phyloP scores from a whole-genome alignment of 2,113 vertebrate species.

The Tachysurus fulvidraco region DNA sequence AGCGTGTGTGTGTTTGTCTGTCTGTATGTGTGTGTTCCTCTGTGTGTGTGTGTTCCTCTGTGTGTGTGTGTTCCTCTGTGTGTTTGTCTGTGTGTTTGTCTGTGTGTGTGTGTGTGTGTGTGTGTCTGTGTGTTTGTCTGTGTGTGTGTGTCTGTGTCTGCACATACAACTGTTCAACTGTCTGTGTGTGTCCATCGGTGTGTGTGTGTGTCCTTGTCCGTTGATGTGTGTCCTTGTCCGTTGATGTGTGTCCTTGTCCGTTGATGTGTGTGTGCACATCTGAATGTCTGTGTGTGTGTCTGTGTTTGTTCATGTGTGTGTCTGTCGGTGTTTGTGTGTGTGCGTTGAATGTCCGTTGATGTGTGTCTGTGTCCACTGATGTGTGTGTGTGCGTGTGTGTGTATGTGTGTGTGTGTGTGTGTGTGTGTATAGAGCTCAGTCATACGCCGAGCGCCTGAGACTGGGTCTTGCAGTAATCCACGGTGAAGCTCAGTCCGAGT shows the following conservation, averaged over 20 bases:
- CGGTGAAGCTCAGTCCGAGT: slow-evolving; percentile 94
- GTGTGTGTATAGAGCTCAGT: slow-evolving; percentile 82
- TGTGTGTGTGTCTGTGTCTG: no score
- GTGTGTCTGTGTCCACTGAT: neutral
- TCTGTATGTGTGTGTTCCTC: neutral
- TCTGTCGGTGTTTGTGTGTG: no score
- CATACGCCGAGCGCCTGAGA: slow-evolving; percentile 90
- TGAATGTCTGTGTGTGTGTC: neutral
- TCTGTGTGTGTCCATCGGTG: no score
- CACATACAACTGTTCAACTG: no score
- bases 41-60: neutral
- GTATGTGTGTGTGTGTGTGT: neutral
- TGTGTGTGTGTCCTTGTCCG: no score
- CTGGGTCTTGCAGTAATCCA: slow-evolving; percentile 95
- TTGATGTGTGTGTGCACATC: no score
- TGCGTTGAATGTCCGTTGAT: no score
- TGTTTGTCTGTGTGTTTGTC: no score
- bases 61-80: neutral
- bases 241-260: no score
- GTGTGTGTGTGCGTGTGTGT: neutral
- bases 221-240: no score
- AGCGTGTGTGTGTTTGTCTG: neutral
- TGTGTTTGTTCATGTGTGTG: neutral
- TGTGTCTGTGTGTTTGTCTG: no score
- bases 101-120: slow-evolving; percentile 48